Conservation (phyloP, 2,113 vertebrate species). For the Dicrurus megarhynchus region DNA sequence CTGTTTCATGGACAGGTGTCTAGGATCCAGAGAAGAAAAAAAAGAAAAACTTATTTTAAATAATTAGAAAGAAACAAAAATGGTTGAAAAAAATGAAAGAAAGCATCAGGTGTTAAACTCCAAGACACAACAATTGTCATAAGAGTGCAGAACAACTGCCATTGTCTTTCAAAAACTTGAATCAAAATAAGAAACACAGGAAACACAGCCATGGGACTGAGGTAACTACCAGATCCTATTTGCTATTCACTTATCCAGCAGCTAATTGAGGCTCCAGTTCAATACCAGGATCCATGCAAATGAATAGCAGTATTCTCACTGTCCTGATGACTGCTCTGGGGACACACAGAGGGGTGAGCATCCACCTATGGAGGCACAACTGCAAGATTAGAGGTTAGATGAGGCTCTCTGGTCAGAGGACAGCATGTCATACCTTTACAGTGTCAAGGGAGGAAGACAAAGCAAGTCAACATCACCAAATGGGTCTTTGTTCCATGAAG, state of each 20-base stretch:
- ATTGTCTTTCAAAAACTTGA: not conserved
- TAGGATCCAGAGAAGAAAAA: not conserved
- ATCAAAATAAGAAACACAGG: not conserved
- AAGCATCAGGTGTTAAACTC: not conserved
- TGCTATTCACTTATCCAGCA: not conserved
- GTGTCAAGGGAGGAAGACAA: not conserved
- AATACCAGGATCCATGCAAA: not conserved
- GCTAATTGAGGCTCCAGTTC: not conserved
- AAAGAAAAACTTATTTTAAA: not conserved
- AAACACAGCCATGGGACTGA: not conserved
- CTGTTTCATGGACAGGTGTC: not conserved
- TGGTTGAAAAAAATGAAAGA: not conserved
- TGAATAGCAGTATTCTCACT: not conserved
- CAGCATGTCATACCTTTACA: not conserved
- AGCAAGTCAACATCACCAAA: not conserved
- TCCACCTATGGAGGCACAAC: not conserved
- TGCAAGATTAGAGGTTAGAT: not conserved
- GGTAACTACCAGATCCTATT: not conserved
- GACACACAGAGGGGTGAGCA: fast-evolving
- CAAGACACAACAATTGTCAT: not conserved
- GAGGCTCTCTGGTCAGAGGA: not conserved
- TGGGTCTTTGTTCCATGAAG: not conserved
- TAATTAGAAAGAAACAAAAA: not conserved
- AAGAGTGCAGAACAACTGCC: not conserved
- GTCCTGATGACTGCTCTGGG: not conserved